Base-by-base conservation (phyloP, 2,888 invertebrate species). In the Laspeyria flexula region DNA sequence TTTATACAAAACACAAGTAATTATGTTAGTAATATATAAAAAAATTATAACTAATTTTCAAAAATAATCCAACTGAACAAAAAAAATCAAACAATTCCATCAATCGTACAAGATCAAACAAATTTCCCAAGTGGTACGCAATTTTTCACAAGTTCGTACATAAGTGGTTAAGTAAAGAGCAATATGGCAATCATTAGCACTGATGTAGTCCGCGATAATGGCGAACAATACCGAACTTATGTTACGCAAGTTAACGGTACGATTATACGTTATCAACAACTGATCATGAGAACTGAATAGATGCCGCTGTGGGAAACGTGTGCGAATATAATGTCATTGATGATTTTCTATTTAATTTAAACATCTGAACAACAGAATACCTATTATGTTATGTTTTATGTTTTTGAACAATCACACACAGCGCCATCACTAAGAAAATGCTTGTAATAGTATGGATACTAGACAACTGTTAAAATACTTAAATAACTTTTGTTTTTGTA, bases 181-280 rank as follows among this genome's bases (percentile, higher is more conserved):
- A 61, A 66, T 67, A 72, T 59, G 68, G 61, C 54, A 53, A 72
- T 75, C 75, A 78, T 81, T 75, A 75, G 54, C 52, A 64, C 60
- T 75, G 83, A 83, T 81, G 43, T 55, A 47, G 44, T 60, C 49
- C 29, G 53, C 53, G 79, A 82, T 81, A 76, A 35, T 40, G 35
- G 16, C 40, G 67, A 77, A 81, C 81, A 80, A 80, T 81, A 76
- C 73, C 54, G 59, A 48, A 48, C 60, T 51, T 23, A 43, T 27
- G 41, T 78, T 76, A 74, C 73, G 72, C 63, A 68, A 75, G 55
- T 3, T n/a, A n/a, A n/a, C n/a, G n/a, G n/a, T n/a, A n/a, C n/a
- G n/a, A n/a, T n/a, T 6, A 15, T 13, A 39, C 37, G 50, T 56
- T 68, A 63, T 60, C 61, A 47, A 43, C 1, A 49, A 10, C 39